phyloP scores from a whole-genome alignment of 2,113 vertebrate genomes.

The Pyrgilauda ruficollis region DNA sequence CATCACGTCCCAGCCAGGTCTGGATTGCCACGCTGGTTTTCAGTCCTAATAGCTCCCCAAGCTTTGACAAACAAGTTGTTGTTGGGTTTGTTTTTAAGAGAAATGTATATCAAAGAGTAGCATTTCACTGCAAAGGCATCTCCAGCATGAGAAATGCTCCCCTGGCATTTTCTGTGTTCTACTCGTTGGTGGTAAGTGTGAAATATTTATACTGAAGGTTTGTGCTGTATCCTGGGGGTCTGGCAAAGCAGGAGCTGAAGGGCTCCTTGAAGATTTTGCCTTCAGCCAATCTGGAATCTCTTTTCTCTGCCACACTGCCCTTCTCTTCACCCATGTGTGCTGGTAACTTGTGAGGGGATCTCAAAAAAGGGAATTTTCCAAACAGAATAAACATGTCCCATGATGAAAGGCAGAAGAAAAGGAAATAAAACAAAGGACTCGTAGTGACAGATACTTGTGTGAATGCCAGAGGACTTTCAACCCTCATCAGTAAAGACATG shows the following conservation, averaged over 20 bases:
- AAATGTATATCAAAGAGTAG: not conserved
- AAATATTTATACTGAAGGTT: not conserved
- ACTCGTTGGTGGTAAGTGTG: not conserved
- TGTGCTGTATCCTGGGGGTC: not conserved
- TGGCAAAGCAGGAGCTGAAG: not conserved
- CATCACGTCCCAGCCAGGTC: not conserved
- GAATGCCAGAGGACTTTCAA: not conserved
- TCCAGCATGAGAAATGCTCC: not conserved
- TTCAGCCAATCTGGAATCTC: not conserved
- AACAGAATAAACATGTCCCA: not conserved
- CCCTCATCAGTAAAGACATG: not conserved
- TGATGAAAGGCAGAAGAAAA: conserved; percentile 4
- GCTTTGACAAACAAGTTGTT: not conserved
- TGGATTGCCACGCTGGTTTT: not conserved
- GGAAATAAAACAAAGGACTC: not conserved
- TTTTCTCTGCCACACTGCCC: not conserved
- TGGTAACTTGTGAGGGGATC: not conserved
- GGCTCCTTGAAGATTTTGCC: not conserved
- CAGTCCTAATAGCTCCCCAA: not conserved
- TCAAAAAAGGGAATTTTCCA: not conserved
- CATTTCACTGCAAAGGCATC: not conserved
- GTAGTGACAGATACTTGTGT: not conserved
- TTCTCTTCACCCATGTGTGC: not conserved
- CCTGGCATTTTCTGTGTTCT: not conserved
- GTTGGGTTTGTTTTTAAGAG: not conserved